Evolutionary conservation across 2,888 invertebrate species (phyloP).

Genomic region (Cerastis rubricosa): DNA sequence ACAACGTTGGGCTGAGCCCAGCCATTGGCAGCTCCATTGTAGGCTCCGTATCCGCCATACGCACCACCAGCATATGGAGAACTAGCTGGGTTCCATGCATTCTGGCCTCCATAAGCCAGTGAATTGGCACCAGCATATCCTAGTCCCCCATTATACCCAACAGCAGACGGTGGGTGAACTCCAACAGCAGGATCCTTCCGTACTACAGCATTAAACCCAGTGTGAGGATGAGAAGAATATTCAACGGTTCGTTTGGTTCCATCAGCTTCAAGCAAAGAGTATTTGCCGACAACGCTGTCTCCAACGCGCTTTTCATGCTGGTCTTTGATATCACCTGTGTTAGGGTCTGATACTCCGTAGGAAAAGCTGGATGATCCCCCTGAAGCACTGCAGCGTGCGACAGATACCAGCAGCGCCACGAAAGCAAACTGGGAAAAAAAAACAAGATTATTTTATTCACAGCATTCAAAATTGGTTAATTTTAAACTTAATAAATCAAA

Average conservation of each 20-base stretch:
- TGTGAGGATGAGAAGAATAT: slow-evolving; percentile 83
- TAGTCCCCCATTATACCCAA: slow-evolving; percentile 86
- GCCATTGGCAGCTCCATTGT: slow-evolving; percentile 31
- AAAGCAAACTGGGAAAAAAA: slow-evolving; percentile 76
- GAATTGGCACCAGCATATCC: slow-evolving; percentile 72
- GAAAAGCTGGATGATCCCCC: slow-evolving; percentile 79
- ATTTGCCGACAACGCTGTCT: slow-evolving; percentile 90
- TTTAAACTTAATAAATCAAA: not conserved
- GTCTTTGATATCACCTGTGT: slow-evolving; percentile 81
- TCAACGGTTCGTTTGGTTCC: slow-evolving; percentile 91
- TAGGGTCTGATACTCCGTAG: slow-evolving; percentile 82
- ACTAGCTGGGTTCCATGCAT: slow-evolving; percentile 45
- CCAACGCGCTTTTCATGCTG: slow-evolving; percentile 91
- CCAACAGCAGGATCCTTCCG: slow-evolving; percentile 78
- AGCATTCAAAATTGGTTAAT: not conserved
- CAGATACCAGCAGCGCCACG: slow-evolving; percentile 76
- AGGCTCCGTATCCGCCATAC: slow-evolving; percentile 26
- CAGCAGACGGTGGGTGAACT: slow-evolving; percentile 56
- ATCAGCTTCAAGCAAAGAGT: slow-evolving; percentile 89
- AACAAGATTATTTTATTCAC: not conserved
- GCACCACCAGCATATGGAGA: slow-evolving; percentile 14
- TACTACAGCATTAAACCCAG: slow-evolving; percentile 81
- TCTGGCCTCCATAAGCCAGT: slow-evolving; percentile 55
- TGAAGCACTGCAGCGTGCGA: slow-evolving; percentile 73
- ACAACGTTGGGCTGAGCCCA: slow-evolving; percentile 28